Evolutionary conservation across 2,888 invertebrate genomes (phyloP).

Genomic region (Standfussiana lucernea): DNA sequence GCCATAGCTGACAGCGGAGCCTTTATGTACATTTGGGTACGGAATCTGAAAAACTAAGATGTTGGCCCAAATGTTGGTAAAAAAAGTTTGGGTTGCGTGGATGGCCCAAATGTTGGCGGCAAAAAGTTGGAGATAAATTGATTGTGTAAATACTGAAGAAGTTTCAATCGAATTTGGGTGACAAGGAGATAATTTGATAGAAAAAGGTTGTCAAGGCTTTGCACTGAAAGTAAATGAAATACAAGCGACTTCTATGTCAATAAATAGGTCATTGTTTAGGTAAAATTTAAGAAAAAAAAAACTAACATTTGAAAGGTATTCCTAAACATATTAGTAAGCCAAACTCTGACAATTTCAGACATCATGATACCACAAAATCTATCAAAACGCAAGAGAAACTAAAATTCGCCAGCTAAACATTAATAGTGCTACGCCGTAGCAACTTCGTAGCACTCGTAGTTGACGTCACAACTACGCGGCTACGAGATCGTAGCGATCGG

Average conservation of each 20-base stretch:
- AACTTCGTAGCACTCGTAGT: slow-evolving; percentile 19
- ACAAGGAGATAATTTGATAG: slow-evolving; percentile 34
- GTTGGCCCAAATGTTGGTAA: slow-evolving; percentile 20
- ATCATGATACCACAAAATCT: slow-evolving; percentile 1
- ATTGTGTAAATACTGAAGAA: slow-evolving; percentile 48
- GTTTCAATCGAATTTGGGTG: slow-evolving; percentile 47
- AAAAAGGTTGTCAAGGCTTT: slow-evolving; percentile 1
- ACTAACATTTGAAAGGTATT: neutral
- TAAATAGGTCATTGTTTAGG: neutral
- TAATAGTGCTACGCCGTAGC: slow-evolving; percentile 22
- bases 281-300: neutral
- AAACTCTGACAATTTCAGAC: neutral
- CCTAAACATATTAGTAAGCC: too few species aligned
- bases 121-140: slow-evolving; percentile 39
- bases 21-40: neutral
- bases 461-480: slow-evolving; percentile 39
- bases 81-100: slow-evolving; percentile 18
- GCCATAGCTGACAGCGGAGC: neutral
- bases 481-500: slow-evolving; percentile 45
- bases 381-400: neutral
- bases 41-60: slow-evolving; percentile 18
- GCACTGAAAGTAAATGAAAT: neutral
- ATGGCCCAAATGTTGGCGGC: slow-evolving; percentile 24
- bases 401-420: neutral
- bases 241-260: neutral